These are phyloP conservation scores for Kradibia gibbosae DNA, from an alignment of 1,140 invertebrate species.

Conservation along the genomic window DNA sequence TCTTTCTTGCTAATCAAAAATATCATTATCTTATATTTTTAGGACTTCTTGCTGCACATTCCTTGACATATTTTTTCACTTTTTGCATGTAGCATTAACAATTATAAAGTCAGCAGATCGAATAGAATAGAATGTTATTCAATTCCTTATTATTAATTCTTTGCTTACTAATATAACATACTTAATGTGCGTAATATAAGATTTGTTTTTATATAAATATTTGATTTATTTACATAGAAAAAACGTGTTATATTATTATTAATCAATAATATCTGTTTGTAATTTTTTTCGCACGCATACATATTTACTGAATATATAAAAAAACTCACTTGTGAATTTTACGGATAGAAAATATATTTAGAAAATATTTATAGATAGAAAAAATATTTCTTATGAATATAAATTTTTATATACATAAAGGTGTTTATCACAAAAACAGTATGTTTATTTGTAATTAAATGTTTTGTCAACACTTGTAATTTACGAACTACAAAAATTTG, in stretches of 20 bases:
- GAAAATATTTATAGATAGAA: too few species aligned
- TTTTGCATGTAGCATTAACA: background rate
- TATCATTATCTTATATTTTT: background rate
- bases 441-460: too few species aligned
- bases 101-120: constrained; percentile 27
- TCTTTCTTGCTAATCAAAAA: constrained; percentile 25
- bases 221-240: background rate
- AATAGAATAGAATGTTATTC: background rate
- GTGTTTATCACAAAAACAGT: too few species aligned
- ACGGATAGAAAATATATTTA: too few species aligned
- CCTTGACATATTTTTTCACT: constrained; percentile 15
- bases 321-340: too few species aligned
- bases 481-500: too few species aligned
- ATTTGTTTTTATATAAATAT: too few species aligned
- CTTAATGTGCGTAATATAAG: background rate
- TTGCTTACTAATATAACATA: background rate
- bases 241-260: too few species aligned
- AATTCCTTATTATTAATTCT: background rate
- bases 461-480: too few species aligned
- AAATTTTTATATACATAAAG: too few species aligned
- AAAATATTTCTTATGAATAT: too few species aligned
- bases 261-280: too few species aligned
- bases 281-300: background rate
- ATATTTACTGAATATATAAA: background rate
- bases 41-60: constrained; percentile 26